Base-by-base conservation (phyloP, 2,888 invertebrate genomes). In the Diplolepis rosae region DNA sequence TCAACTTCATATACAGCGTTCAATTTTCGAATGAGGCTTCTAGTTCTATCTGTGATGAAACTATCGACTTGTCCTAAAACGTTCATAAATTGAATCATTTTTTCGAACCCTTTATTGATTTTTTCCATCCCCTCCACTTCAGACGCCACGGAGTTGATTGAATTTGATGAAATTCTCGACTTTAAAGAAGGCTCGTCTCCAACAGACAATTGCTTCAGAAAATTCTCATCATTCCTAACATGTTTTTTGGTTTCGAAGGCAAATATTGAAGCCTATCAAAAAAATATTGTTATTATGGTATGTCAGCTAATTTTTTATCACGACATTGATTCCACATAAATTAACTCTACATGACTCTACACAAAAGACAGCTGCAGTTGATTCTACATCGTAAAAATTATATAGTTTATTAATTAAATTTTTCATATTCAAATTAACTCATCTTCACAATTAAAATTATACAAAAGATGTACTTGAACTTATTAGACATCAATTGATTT, bases 1-100 rank as follows among this genome's bases (percentile, higher is more conserved):
- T 90, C 87, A 50, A 89, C 85, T 28, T 90, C 89, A 7, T 89
- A 89, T 24, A 90, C 80, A 11, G 89, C 80, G 13, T 90, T 88
- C 68, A 91, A 81, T 82, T 90, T 90, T 75, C 86, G 87, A 42
- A 91, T 84, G 15, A 90, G 76, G 13, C 81, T 82, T 74, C 86
- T 89, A 4, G 90, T 88, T 70, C 89, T 83, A 68, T 90, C 90
- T 1, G 89, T 89, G 52, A 91, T 79, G 77, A 90, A 91, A 30
- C 88, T 86, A 77, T 91, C 91, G 35, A 91, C 87, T 80, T 91
- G 90, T 2, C 90, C 90, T 68, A 91, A 82, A 68, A 91, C 88
- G 73, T 89, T 90, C 2, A 91, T 89, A 48, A 91, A 82, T 76
- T 90, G 89, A 66, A 91, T 89, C 84, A 91, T 87, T 78, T 86